Evolutionary conservation across 2,888 invertebrate species (phyloP).

Genomic region (Thecocarcelia acutangulata): DNA sequence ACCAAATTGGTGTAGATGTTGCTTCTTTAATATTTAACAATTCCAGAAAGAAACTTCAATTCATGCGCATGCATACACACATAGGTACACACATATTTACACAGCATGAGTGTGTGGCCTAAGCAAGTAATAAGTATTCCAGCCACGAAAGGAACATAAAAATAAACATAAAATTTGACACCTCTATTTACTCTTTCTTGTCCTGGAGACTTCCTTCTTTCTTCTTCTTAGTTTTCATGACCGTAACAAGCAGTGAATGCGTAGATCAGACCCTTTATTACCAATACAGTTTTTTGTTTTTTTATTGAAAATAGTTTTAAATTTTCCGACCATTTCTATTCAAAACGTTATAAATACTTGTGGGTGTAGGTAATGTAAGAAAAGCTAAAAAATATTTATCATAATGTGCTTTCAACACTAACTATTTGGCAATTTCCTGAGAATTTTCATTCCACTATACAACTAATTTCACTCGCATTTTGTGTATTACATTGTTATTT

Average conservation of each 20-base stretch:
- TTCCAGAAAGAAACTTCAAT: constrained; percentile 21
- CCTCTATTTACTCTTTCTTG: constrained; percentile 24
- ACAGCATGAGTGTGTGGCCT: not conserved
- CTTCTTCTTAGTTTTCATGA: constrained; percentile 8
- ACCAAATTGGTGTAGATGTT: not conserved
- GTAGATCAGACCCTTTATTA: no score
- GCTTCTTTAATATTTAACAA: constrained; percentile 8
- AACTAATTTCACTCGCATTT: no score
- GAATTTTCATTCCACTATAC: no score
- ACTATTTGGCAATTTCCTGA: no score
- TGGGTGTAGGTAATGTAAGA: no score
- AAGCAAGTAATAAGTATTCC: constrained; percentile 50
- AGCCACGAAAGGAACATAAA: constrained; percentile 54
- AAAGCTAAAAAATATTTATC: no score
- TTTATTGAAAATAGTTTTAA: no score
- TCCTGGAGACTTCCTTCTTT: constrained; percentile 13
- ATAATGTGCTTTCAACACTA: no score
- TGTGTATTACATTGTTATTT: no score
- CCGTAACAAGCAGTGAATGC: not conserved
- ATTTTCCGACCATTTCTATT: no score
- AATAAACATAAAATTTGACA: constrained; percentile 51
- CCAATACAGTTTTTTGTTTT: no score
- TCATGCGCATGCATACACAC: not conserved
- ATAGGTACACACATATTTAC: not conserved
- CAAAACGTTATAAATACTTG: no score